phyloP scores from a whole-genome alignment of 2,113 vertebrate genomes.

The Apeltes quadracus region DNA sequence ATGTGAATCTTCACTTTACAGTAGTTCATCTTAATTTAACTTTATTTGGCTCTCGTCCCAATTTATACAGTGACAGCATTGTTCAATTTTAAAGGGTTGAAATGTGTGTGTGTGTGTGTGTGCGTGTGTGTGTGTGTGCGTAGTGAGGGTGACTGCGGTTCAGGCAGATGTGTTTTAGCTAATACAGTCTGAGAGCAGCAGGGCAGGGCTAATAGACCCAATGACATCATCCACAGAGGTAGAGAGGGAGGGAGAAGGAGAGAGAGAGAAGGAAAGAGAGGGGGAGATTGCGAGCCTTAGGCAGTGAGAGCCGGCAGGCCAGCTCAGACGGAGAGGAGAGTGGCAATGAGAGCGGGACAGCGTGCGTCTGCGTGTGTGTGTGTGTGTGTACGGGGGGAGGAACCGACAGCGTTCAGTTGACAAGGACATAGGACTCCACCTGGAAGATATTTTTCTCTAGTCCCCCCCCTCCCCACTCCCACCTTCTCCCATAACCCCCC shows the following conservation, averaged over 20 bases:
- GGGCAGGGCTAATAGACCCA: constrained; percentile 78
- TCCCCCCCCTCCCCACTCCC: constrained; percentile 45
- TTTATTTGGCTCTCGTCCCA: background rate
- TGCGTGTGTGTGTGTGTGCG: background rate
- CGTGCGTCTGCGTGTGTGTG: constrained; percentile 23
- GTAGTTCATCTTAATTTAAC: background rate
- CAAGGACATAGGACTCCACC: constrained; percentile 64
- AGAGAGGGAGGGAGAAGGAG: constrained; percentile 49
- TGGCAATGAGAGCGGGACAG: constrained; percentile 66
- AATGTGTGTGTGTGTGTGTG: constrained; percentile 13
- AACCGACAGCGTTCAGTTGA: constrained; percentile 59
- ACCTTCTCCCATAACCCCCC: no score
- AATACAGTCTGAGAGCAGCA: constrained; percentile 78
- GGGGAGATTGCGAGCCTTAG: constrained; percentile 58
- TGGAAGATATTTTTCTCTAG: constrained; percentile 54
- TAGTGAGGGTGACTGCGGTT: constrained; percentile 37
- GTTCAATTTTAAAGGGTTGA: background rate
- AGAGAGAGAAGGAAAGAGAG: constrained; percentile 61
- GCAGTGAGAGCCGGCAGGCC: constrained; percentile 60
- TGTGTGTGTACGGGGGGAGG: constrained; percentile 53
- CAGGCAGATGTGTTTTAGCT: constrained; percentile 79
- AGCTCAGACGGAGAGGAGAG: constrained; percentile 69
- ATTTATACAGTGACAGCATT: background rate
- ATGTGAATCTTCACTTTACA: background rate
- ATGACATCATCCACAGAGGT: constrained; percentile 85